Conservation (phyloP, 1,140 invertebrate species). For the Drosophila setifemur region DNA sequence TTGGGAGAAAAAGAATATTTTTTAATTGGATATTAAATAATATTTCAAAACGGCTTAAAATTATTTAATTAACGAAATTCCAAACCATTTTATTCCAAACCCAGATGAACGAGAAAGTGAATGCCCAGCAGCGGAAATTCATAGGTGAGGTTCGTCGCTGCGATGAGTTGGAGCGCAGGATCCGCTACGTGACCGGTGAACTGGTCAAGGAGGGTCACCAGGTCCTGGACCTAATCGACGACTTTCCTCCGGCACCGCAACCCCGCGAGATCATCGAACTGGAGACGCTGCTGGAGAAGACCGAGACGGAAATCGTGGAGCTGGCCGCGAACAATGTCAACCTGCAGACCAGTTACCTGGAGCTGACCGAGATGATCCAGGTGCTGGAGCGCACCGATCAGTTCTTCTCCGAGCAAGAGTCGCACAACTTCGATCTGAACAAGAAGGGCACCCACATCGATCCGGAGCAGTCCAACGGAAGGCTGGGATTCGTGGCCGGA, state of each 20-base stretch:
- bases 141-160: constrained; percentile 92
- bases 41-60: too few species aligned
- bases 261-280: constrained; percentile 94
- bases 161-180: constrained; percentile 93
- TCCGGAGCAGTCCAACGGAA: constrained; percentile 87
- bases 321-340: constrained; percentile 96
- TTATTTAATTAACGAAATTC: too few species aligned
- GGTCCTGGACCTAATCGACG: constrained; percentile 90
- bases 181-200: constrained; percentile 93
- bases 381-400: constrained; percentile 95
- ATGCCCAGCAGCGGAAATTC: constrained; percentile 93
- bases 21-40: too few species aligned
- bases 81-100: background rate
- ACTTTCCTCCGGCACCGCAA: constrained; percentile 94
- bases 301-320: constrained; percentile 95
- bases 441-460: constrained; percentile 87
- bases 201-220: constrained; percentile 90
- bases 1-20: too few species aligned
- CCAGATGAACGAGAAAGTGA: constrained; percentile 89
- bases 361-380: constrained; percentile 95
- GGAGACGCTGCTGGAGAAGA: constrained; percentile 94
- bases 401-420: constrained; percentile 74
- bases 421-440: constrained; percentile 66
- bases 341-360: constrained; percentile 95
- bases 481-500: constrained; percentile 91